Evolutionary conservation across 2,113 vertebrate genomes (phyloP).

Genomic region (Otolemur garnettii): DNA sequence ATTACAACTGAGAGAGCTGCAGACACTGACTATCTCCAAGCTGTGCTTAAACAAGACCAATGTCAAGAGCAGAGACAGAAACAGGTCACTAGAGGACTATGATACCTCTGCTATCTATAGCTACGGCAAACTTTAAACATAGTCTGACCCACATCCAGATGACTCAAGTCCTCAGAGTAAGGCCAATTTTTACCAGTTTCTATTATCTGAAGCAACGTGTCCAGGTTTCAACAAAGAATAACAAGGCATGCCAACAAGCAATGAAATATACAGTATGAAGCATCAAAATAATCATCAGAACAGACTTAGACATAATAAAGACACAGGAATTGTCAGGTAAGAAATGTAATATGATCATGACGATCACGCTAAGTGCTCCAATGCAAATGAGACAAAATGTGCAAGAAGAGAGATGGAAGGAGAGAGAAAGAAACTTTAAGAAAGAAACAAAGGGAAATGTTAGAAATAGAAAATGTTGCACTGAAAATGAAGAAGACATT

Average conservation of each 20-base stretch:
- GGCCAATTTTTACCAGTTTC: not conserved
- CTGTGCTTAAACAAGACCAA: not conserved
- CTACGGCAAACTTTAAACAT: not conserved
- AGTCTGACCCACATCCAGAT: not conserved
- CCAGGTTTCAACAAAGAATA: not conserved
- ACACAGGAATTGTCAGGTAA: not conserved
- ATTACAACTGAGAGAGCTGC: not conserved
- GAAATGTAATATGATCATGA: not conserved
- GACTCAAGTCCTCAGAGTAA: not conserved
- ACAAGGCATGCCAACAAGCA: not conserved
- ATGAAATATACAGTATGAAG: not conserved
- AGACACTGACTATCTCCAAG: not conserved
- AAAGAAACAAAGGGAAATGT: not conserved
- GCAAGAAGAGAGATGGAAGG: not conserved
- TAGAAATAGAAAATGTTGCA: not conserved
- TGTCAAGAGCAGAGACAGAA: not conserved
- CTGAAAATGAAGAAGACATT: not conserved
- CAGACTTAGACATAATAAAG: not conserved
- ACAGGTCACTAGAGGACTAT: not conserved
- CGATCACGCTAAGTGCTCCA: not conserved
- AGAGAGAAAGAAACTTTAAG: not conserved
- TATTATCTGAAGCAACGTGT: not conserved
- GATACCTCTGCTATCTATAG: not conserved
- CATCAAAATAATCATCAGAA: not conserved
- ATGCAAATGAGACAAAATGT: not conserved